Evolutionary conservation across 1,140 invertebrate species (phyloP).

Genomic region (Bombus waltoni): DNA sequence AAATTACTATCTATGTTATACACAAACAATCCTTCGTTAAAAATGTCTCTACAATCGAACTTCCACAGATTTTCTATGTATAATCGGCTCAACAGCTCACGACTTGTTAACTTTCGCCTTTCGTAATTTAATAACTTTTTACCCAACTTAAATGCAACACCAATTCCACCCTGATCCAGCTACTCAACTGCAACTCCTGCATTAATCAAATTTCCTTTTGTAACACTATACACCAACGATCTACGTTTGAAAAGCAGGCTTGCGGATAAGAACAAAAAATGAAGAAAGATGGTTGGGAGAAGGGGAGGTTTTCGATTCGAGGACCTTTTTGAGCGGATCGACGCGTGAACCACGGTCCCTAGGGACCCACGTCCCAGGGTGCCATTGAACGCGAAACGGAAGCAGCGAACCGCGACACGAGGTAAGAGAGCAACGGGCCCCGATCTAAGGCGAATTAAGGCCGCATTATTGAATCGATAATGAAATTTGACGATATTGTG

Average conservation of each 20-base stretch:
- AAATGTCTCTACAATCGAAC: neutral
- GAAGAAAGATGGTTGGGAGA: neutral
- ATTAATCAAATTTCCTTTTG: neutral
- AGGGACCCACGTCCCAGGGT: slow-evolving; percentile 58
- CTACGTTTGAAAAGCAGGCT: too few species aligned
- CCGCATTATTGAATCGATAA: slow-evolving; percentile 81
- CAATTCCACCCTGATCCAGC: too few species aligned
- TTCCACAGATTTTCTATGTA: too few species aligned
- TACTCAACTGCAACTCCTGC: too few species aligned
- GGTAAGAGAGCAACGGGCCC: slow-evolving; percentile 39
- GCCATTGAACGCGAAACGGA: slow-evolving; percentile 51
- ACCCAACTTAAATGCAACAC: too few species aligned
- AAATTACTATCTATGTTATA: neutral
- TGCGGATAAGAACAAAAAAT: neutral
- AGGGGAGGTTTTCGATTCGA: neutral
- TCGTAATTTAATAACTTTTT: too few species aligned
- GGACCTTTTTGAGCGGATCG: slow-evolving; percentile 9
- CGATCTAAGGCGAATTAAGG: slow-evolving; percentile 75
- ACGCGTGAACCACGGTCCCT: slow-evolving; percentile 37
- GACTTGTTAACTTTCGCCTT: too few species aligned
- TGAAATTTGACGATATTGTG: slow-evolving; percentile 83
- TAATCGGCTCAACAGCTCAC: too few species aligned
- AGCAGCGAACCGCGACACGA: slow-evolving; percentile 44
- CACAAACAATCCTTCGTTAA: neutral
- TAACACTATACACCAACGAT: neutral